Evolutionary conservation across 2,797 vertebrate species (phyloP), one percentile per base, ranked within the genome.

Genomic region (Cyprinodon diabolis): DNA sequence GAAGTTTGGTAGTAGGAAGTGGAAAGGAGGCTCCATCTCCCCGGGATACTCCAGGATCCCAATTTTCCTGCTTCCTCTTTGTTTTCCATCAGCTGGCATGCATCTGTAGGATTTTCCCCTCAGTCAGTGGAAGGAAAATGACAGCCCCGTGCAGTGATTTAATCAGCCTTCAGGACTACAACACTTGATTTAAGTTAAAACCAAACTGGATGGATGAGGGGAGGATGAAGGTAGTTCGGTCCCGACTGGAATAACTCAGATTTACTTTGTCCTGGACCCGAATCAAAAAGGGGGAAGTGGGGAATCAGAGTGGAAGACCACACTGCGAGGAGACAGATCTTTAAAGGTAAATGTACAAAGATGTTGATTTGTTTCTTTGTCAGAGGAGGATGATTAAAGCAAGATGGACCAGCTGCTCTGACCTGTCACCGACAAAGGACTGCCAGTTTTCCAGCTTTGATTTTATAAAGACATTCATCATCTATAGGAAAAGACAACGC

Each of bases 1-100:
- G 72, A 91, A 94, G 92, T 94, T 93, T 89, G 82, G 86, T 88
- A 85, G 84, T 86, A 87, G 91, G 87, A 91, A 93, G 91, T 90
- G 62, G 77, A 93, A 90, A 89, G 65, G 77, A 78, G 55, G 84
- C 84, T 86, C 79, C 78, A 75, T 83, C 81, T 86, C 86, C 66
- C 83, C 73, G 88, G 89, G 88, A 84, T 75, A 88, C 85, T 88
- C 83, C n/a, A 54, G 71, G 81, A 56, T 52, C 72, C 35, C 9
- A 84, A 80, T 86, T 84, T 74, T 17, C 7, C 23, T 7, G 6
- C 25, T 19, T 63, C 17, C 63, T 45, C 11, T 45, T 19, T 43
- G 4, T n/a, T 65, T 8, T 0, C 0, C 9, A 25, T n/a, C 40
- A 19, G 54, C 69, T 21, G 84, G 57, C 80, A 90, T 87, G 86